Base-by-base conservation (phyloP, 2,888 invertebrate species). In the Pyrochroa serraticornis region DNA sequence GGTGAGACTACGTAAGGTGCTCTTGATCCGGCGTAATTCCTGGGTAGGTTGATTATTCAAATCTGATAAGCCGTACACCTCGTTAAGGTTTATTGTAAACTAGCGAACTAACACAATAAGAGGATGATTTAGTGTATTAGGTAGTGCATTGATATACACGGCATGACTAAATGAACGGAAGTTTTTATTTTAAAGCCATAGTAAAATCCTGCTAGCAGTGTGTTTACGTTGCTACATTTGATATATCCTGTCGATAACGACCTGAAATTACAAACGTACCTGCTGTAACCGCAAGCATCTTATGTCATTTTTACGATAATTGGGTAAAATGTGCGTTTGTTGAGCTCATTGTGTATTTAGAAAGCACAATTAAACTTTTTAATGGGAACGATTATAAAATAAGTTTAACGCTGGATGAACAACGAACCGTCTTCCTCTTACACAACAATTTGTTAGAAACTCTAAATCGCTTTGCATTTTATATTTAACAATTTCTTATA, bases 81-180 rank as follows among this genome's bases (percentile, higher is more conserved):
- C 60, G 65, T 65, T 65, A 61, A 52, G 47, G 55, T 55, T 60
- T 58, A 62, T 64, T 65, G 62, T 64, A 54, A 59, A 57, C 55
- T 14, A 52, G 52, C 54, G 41, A 58, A 46, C 36, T 47, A 53
- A 59, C 58, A 65, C 65, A 65, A 62, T 63, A 55, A 56, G 61
- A 65, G 49, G 63, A 62, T 61, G 59, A 51, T 57, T 58, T 58
- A 60, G 55, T 54, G 44, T 44, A 46, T 41, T 41, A 41, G 42
- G 32, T 48, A 47, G 57, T 53, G 14, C 55, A 48, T 50, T 56
- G 47, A 55, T 58, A 58, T 42, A 41, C 58, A 43, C 55, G 53
- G 53, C 55, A 61, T 60, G 60, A 61, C 60, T 64, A 68, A 72
- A 72, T 69, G 64, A 67, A 69, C 71, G 72, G 72, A 72, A 69